A percentile compares a stretch with the other conserved stretches of the same genome.
These are phyloP conservation scores for Alsophila aescularia DNA, from an alignment of 2,888 invertebrate genomes.

Conservation along the genomic window DNA sequence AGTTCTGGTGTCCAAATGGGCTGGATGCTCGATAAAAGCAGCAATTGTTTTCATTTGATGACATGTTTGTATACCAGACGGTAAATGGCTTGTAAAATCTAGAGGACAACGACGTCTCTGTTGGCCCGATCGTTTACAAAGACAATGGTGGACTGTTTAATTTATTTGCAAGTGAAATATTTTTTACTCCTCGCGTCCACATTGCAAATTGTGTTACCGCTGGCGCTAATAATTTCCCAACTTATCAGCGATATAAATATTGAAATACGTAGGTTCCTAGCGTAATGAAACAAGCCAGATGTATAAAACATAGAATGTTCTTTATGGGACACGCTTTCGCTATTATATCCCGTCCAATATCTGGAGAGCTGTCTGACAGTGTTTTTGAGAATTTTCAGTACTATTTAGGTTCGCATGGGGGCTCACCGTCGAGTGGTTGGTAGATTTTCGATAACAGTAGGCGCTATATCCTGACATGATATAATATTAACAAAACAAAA, in stretches of 20 bases:
- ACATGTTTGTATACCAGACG: slow-evolving; percentile 61
- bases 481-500: slow-evolving; percentile 62
- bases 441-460: slow-evolving; percentile 50
- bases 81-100: slow-evolving; percentile 59
- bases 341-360: slow-evolving; percentile 68
- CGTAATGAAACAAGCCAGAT: slow-evolving; percentile 77
- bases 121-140: slow-evolving; percentile 38
- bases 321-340: slow-evolving; percentile 77
- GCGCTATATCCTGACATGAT: slow-evolving; percentile 59
- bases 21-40: slow-evolving; percentile 50
- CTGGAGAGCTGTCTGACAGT: slow-evolving; percentile 56
- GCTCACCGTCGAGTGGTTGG: slow-evolving; percentile 49
- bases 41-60: slow-evolving; percentile 67
- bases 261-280: slow-evolving; percentile 50
- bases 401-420: slow-evolving; percentile 39
- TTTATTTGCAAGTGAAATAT: slow-evolving; percentile 19
- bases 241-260: slow-evolving; percentile 49
- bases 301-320: slow-evolving; percentile 76
- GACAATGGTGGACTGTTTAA: slow-evolving; percentile 22
- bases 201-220: slow-evolving; percentile 29
- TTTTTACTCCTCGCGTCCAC: slow-evolving; percentile 17
- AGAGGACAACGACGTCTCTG: slow-evolving; percentile 48
- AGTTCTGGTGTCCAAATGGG: slow-evolving; percentile 39
- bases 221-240: slow-evolving; percentile 42
- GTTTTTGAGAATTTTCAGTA: slow-evolving; percentile 48